Base-by-base conservation (phyloP, 2,797 vertebrate genomes). In the Emydoidea blandingii region DNA sequence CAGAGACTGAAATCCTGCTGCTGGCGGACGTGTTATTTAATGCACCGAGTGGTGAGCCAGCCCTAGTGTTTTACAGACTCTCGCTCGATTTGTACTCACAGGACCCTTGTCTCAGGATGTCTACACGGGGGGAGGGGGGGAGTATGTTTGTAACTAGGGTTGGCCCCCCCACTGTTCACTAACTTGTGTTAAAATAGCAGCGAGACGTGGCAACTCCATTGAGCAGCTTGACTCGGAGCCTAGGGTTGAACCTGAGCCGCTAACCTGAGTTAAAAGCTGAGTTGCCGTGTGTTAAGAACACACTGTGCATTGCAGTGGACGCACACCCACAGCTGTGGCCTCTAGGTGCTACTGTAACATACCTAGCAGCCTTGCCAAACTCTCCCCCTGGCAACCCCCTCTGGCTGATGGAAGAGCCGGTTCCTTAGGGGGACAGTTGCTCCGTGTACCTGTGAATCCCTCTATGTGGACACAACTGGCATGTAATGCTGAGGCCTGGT, bases 81-180 rank as follows among this genome's bases (percentile, higher is more conserved):
- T 52, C 87, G 50, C 68, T 81, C 80, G 29, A 1, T 4, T 0
- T 1, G 49, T 47, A 72, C n/a, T 49, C 27, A 0, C 3, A 2
- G 0, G 68, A 57, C 65, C 82, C 34, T 93, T 0, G 1, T 15
- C 56, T n/a, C 34, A 19, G 34, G 62, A n/a, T 19, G 62, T 8
- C 34, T n/a, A 16, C 16, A 19, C 4, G 8, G 34, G 34, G 6
- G 15, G 41, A 5, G 31, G 29, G 8, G 18, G 2, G 34, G 10
- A 15, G 34, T 19, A 18, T n/a, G 62, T 37, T 18, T 2, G 8
- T n/a, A 19, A 65, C 16, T 19, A 21, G 62, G 62, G 34, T 65
- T n/a, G n/a, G 34, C 16, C 8, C 8, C 27, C 57, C 12, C 29
- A 4, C 21, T 23, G 53, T 16, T 31, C 6, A 3, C 6, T 62